Evolutionary conservation across 2,797 vertebrate species (phyloP).

Genomic region (Acrossocheilus wenchowensis): DNA sequence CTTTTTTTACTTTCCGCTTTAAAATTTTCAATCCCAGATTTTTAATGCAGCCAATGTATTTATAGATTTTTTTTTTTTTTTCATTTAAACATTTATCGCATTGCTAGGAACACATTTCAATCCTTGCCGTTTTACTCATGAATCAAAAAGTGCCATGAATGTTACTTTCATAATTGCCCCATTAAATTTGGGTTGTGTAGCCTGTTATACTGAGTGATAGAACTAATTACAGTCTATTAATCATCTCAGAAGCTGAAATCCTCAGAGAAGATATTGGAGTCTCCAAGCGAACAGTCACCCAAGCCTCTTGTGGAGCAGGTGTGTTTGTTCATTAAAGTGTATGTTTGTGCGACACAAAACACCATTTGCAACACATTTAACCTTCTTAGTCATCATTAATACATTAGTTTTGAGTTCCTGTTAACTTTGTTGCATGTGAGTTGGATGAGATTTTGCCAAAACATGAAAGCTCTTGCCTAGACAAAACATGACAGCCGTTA

Average conservation of each 20-base stretch:
- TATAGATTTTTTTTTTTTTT: too few relatives aligned
- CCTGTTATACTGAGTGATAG: not conserved
- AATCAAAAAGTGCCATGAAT: not conserved
- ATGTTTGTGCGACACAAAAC: constrained; percentile 2
- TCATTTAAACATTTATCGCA: not conserved
- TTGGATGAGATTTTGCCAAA: not conserved
- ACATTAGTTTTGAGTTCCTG: not conserved
- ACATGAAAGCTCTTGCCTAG: not conserved
- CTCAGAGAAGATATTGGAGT: constrained; percentile 62
- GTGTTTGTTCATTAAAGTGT: constrained; percentile 34
- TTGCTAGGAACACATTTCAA: not conserved
- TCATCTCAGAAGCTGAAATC: constrained; percentile 66
- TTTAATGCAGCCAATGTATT: not conserved
- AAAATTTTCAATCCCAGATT: not conserved
- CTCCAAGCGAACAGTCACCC: constrained; percentile 48
- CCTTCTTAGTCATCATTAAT: not conserved
- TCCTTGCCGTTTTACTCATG: not conserved
- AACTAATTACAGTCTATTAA: constrained; percentile 25
- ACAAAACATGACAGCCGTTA: not conserved
- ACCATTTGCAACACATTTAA: not conserved
- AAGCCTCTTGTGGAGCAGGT: constrained; percentile 66
- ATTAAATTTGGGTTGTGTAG: constrained; percentile 3
- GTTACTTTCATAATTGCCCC: constrained; percentile 17
- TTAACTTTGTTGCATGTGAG: not conserved
- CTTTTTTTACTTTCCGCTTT: not conserved